Percentiles rank a stretch among this genome's conserved stretches.
Evolutionary conservation across 2,797 vertebrate genomes (phyloP).

Genomic region (Natrix natrix): DNA sequence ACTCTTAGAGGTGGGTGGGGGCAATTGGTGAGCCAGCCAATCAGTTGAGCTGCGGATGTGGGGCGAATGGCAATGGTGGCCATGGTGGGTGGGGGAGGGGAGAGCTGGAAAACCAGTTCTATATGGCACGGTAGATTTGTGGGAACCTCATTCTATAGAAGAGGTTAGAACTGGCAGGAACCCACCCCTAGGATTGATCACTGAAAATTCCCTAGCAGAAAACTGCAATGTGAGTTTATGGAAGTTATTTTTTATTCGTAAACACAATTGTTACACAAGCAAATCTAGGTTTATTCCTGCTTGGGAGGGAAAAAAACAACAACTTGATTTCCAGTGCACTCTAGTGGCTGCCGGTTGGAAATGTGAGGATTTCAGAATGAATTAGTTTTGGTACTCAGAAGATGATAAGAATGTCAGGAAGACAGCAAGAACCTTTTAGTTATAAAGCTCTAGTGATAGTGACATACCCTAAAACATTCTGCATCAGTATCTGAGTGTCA

Average conservation of each 20-base stretch:
- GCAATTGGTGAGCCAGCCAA: too few species aligned
- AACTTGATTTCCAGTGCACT: conserved; percentile 60
- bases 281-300: not conserved
- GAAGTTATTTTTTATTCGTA: not conserved
- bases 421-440: not conserved
- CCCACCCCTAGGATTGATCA: too few species aligned
- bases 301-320: not conserved
- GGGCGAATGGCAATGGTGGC: too few species aligned
- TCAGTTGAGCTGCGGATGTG: too few species aligned
- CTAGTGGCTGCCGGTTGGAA: conserved; percentile 60
- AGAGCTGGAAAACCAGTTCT: too few species aligned
- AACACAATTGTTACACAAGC: not conserved
- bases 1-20: too few species aligned
- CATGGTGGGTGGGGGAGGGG: too few species aligned
- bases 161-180: too few species aligned
- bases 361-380: conserved; percentile 3
- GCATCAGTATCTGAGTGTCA: not conserved
- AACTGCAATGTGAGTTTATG: not conserved
- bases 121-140: too few species aligned
- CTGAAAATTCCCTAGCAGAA: not conserved
- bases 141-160: too few species aligned
- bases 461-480: not conserved
- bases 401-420: not conserved
- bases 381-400: not conserved
- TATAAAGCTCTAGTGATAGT: not conserved